Evolutionary conservation across 1,140 invertebrate genomes (phyloP).

Genomic region (Drosophila busckii): DNA sequence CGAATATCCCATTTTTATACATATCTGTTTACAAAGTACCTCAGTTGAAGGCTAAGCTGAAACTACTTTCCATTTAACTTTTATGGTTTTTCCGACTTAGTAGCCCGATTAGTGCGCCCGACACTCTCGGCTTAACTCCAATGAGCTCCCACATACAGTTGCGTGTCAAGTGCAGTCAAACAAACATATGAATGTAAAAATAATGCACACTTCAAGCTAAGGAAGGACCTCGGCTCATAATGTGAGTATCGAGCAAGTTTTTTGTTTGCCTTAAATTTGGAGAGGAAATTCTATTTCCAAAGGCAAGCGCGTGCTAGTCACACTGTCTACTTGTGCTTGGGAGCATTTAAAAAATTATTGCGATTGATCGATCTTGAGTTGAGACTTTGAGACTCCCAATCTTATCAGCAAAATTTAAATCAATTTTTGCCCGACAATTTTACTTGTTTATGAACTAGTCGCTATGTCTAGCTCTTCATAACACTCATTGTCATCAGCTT

Average conservation of each 20-base stretch:
- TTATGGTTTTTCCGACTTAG: no score
- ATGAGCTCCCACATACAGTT: not conserved
- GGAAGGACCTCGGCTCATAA: not conserved
- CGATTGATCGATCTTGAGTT: conserved; percentile 2
- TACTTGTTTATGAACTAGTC: conserved; percentile 4
- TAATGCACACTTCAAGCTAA: conserved; percentile 19
- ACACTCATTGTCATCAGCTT: no score
- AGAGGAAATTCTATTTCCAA: no score
- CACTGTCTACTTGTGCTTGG: conserved; percentile 31
- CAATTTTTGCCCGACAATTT: conserved; percentile 12
- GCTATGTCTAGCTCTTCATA: no score
- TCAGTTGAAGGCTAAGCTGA: no score
- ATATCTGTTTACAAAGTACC: conserved; percentile 5
- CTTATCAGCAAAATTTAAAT: conserved; percentile 28
- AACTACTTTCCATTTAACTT: conserved; percentile 9
- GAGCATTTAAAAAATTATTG: no score
- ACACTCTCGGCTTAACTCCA: no score
- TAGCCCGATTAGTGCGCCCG: no score
- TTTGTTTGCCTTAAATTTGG: no score
- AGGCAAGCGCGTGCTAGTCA: conserved; percentile 58
- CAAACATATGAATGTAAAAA: conserved; percentile 31
- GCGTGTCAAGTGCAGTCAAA: conserved; percentile 53
- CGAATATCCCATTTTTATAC: conserved; percentile 2
- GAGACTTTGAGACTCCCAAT: conserved; percentile 2
- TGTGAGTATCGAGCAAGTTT: no score